A percentile compares a stretch with the other conserved stretches of the same genome.
Evolutionary conservation across 1,140 invertebrate genomes (phyloP).

Genomic region (Calephelis nemesis): DNA sequence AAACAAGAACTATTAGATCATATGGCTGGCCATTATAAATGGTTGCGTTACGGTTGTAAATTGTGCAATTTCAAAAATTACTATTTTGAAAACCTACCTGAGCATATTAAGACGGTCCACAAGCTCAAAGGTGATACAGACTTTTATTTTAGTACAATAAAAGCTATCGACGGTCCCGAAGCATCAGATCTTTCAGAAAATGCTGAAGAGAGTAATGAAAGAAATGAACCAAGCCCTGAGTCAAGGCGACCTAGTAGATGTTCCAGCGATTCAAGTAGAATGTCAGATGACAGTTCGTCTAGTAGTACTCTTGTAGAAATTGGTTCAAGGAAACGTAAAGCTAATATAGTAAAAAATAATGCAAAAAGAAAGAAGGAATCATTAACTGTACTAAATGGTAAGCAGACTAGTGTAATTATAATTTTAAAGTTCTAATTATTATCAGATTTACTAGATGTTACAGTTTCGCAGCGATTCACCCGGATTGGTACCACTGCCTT

Average conservation of each 20-base stretch:
- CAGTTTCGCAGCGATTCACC: too few species aligned
- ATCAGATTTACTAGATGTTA: too few species aligned
- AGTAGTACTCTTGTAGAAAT: conserved; percentile 53
- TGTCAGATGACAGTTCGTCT: conserved; percentile 68
- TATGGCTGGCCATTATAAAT: conserved; percentile 79
- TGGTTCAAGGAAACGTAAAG: conserved; percentile 59
- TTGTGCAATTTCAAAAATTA: conserved; percentile 80
- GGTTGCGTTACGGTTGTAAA: conserved; percentile 80
- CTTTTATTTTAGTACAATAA: conserved; percentile 67
- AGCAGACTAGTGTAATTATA: not conserved
- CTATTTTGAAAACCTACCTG: conserved; percentile 77
- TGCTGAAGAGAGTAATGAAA: conserved; percentile 42
- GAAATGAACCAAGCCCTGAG: conserved; percentile 47
- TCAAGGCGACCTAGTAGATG: conserved; percentile 64
- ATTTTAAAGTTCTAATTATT: too few species aligned
- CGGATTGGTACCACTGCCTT: too few species aligned
- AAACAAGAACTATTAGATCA: conserved; percentile 75
- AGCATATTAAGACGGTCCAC: conserved; percentile 79
- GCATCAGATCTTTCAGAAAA: conserved; percentile 51
- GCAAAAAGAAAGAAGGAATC: conserved; percentile 53
- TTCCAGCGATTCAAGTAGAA: conserved; percentile 66
- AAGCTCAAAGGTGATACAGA: conserved; percentile 69
- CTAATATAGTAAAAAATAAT: conserved; percentile 41
- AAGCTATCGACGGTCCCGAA: conserved; percentile 62
- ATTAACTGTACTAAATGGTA: not conserved